Evolutionary conservation across 2,113 vertebrate species (phyloP).

Genomic region (Eurypyga helias): DNA sequence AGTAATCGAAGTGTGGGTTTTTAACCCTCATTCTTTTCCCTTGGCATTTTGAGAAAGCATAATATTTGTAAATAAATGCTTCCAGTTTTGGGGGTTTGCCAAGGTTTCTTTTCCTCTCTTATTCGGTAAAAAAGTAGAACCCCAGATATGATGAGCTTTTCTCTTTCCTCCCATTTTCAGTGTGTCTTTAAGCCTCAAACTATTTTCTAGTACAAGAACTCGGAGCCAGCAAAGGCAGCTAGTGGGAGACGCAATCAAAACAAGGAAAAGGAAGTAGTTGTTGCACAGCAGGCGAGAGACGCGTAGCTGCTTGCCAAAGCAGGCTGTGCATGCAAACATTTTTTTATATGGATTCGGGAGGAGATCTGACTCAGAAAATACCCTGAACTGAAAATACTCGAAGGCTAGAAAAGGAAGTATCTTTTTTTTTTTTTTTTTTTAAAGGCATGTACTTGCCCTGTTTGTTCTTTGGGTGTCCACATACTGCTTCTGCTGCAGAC

Average conservation of each 20-base stretch:
- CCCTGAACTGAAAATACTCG: background rate
- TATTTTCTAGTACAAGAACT: background rate
- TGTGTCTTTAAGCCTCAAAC: background rate
- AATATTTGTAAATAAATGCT: background rate
- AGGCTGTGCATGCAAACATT: background rate
- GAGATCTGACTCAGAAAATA: background rate
- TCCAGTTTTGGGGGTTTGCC: background rate
- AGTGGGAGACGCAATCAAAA: background rate
- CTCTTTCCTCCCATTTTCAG: background rate
- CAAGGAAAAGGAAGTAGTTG: background rate
- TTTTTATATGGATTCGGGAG: background rate
- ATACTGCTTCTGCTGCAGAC: background rate
- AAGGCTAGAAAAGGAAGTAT: background rate
- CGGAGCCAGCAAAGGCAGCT: background rate
- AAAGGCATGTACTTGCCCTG: background rate
- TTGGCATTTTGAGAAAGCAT: background rate
- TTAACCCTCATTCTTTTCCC: background rate
- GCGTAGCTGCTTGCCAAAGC: background rate
- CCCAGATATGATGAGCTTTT: background rate
- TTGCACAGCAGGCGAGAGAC: background rate
- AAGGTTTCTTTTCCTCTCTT: background rate
- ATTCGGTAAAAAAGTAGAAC: background rate
- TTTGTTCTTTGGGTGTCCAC: rapidly evolving
- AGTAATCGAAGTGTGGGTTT: background rate
- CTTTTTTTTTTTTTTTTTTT: background rate